Evolutionary conservation across 2,113 vertebrate species (phyloP), one percentile per base, ranked within the genome.

Genomic region (Vicugna pacos): DNA sequence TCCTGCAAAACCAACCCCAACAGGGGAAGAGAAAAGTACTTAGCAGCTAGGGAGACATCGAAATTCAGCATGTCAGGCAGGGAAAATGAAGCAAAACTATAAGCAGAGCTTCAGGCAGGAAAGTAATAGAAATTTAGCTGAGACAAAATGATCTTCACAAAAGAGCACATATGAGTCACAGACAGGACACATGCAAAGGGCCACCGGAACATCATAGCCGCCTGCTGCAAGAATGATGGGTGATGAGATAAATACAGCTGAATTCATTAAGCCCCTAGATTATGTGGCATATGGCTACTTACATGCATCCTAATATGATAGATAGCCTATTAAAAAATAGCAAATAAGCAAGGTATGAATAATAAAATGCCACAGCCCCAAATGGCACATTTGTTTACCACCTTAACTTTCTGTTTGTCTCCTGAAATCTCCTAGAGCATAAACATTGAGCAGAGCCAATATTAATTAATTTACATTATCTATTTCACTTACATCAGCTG

Each of bases 401-500:
- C 1, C 30, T 89, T 91, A 91, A 67, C 81, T 94, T 93, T 81
- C 70, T 94, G 91, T 89, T 94, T 95, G 65, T 95, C 89, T 94
- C 85, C 58, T 75, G 11, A 94, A 95, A 96, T 84, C 70, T 97
- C 86, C 95, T 96, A 91, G 95, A 97, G 95, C 94, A 96, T 93
- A 96, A 97, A 97, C 91, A 96, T n/a, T 72, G 50, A 93, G 65
- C 8, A 89, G 67, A 97, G 73, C 73, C 95, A 89, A 89, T 96
- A 76, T 97, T 97, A 97, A 98, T 93, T 97, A 96, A 97, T 90
- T 96, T 93, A 96, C 87, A 95, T 83, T 80, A 97, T 80, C 86
- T 95, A 92, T 93, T 97, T 97, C 96, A 95, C 95, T 93, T 96
- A 82, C 64, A 94, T 89, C 97, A 94, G 86, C 89, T 87, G 73